Evolutionary conservation across 2,888 invertebrate species (phyloP), one percentile per base, ranked within the genome.

Genomic region (Athalia circularis): DNA sequence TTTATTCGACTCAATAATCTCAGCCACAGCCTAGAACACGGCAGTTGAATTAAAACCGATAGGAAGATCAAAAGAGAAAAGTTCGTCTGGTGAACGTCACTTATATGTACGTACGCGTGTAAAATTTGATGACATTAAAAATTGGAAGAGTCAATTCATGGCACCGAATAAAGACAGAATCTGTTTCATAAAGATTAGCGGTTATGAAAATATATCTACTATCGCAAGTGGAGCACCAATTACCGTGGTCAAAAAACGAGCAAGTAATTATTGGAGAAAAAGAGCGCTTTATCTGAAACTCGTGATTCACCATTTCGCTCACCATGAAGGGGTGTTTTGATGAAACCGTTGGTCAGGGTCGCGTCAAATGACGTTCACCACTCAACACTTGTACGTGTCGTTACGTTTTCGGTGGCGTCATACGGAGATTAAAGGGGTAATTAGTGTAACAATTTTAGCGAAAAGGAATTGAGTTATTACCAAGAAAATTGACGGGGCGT

Each of bases 21-120:
- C 45, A 9, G 72, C 79, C 29, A 47, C 67, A 45, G 50, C 45
- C 77, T 29, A 50, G 77, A 77, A 48, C 76, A 78, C 74, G 78
- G 68, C 78, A 78, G 81, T 77, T 75, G 77, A 81, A 80, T 74
- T 81, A 62, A 78, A 78, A 50, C 29, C 45, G 61, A 61, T 11
- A 52, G 72, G 80, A 79, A 83, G 80, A 72, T 83, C 79, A 80
- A 78, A 78, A 81, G 81, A 84, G 86, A 85, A 2, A 87, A 87
- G 87, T 87, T 85, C 86, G 87, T 86, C 87, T 86, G 85, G 85
- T 82, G 29, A 83, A 82, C 83, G 83, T 83, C 82, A 1, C 83
- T 85, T 85, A 86, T 86, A 29, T 29, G 29, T 29, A n/a, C 7
- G 54, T 29, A 54, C 7, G 7, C 9, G 11, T 54, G 7, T 54